Evolutionary conservation across 2,888 invertebrate genomes (phyloP).

Genomic region (Ecliptopera silaceata): DNA sequence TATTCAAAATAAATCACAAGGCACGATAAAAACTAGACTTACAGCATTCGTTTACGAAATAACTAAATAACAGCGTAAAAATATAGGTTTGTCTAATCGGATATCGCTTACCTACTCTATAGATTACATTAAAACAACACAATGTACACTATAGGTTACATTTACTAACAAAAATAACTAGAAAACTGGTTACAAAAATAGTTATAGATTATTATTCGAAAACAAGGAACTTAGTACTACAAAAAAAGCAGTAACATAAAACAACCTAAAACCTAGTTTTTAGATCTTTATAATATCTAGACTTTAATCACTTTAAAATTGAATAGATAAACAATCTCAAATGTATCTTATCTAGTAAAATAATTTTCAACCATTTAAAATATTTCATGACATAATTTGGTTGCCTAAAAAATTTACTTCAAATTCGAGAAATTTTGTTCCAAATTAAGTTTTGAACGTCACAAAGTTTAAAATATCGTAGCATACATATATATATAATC

Average conservation of each 20-base stretch:
- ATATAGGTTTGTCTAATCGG: neutral
- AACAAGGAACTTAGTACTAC: slow-evolving; percentile 15
- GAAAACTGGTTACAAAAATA: slow-evolving; percentile 1
- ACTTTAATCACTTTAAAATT: too few species aligned
- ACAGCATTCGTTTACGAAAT: slow-evolving; percentile 14
- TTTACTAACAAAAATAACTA: slow-evolving; percentile 9
- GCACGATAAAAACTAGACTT: slow-evolving; percentile 10
- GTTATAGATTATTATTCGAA: slow-evolving; percentile 13
- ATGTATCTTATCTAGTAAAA: too few species aligned
- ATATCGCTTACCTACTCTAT: slow-evolving; percentile 5
- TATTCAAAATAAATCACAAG: slow-evolving; percentile 34
- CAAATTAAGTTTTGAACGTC: too few species aligned
- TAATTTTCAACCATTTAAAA: too few species aligned
- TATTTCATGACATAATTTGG: too few species aligned
- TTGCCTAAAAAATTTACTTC: too few species aligned
- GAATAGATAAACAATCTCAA: too few species aligned
- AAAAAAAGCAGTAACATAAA: neutral
- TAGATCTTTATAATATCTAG: neutral
- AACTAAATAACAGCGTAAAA: slow-evolving; percentile 19
- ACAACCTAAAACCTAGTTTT: neutral
- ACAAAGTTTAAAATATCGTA: too few species aligned
- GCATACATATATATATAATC: too few species aligned
- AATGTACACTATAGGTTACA: slow-evolving; percentile 10
- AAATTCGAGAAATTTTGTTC: too few species aligned
- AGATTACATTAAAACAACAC: slow-evolving; percentile 9